Evolutionary conservation across 2,113 vertebrate genomes (phyloP), one percentile per base, ranked within the genome.

Genomic region (Acrocephalus kingi): DNA sequence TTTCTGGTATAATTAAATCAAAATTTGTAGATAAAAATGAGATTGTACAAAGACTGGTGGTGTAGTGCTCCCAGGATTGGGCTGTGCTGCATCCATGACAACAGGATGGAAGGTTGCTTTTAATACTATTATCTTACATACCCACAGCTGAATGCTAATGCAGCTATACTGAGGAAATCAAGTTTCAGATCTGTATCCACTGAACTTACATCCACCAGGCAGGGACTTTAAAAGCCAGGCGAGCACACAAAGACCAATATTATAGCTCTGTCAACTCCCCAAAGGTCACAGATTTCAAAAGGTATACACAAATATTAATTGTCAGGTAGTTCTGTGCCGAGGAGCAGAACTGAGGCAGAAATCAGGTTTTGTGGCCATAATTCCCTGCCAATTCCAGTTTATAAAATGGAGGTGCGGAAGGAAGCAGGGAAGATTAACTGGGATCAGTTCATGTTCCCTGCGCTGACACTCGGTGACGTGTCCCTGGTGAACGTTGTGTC

Each of bases 51-150:
- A 97, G 84, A 96, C 87, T 92, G 91, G 90, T 97, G 87, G 81
- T 95, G 89, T 62, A 94, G 58, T 76, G 92, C 91, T 95, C 81
- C 77, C 93, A 96, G 91, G 97, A 98, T 91, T 97, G 94, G 95
- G 90, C 97, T 98, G 97, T 98, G 97, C 97, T 98, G 97, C 97
- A 98, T 98, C 98, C 97, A 98, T 98, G 98, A 98, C 98, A 98
- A 98, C 98, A 98, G 97, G 97, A 97, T 98, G 96, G 97, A 97
- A 98, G 97, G 97, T 97, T 98, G 96, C 93, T 97, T 98, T 98
- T 98, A 98, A 98, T 98, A 98, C 97, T 98, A 98, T 98, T 98
- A 98, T 98, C 97, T 98, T 98, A 98, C 96, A 98, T 97, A 97
- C 93, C 97, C 96, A 97, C 97, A 98, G 96, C 96, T 98, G 97